Evolutionary conservation across 2,888 invertebrate genomes (phyloP).

Genomic region (Miltochrista miniata): DNA sequence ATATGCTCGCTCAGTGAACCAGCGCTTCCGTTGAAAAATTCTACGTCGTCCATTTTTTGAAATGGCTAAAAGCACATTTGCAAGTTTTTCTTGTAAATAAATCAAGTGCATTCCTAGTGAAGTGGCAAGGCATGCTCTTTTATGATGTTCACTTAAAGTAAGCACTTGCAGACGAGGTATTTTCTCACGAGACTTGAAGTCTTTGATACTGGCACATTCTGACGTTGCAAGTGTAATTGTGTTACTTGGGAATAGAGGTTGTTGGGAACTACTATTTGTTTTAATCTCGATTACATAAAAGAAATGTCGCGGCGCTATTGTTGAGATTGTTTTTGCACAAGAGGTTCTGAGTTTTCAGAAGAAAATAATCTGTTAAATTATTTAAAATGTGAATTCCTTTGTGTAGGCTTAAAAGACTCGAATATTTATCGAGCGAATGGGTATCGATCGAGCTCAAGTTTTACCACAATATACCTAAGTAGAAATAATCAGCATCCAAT

Average conservation of each 20-base stretch:
- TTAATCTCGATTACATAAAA: slow-evolving; percentile 10
- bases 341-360: not conserved
- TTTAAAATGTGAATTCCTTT: no score
- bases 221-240: slow-evolving; percentile 37
- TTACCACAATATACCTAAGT: no score
- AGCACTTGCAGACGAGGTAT: slow-evolving; percentile 31
- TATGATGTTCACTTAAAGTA: slow-evolving; percentile 33
- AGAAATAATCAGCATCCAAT: no score
- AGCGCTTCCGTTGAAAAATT: slow-evolving; percentile 36
- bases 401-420: no score
- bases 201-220: slow-evolving; percentile 41
- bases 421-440: no score
- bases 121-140: slow-evolving; percentile 40
- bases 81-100: slow-evolving; percentile 51
- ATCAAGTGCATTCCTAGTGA: slow-evolving; percentile 47
- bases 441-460: no score
- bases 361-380: no score
- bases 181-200: slow-evolving; percentile 39
- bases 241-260: slow-evolving; percentile 25
- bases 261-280: slow-evolving; percentile 14
- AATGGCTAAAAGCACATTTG: slow-evolving; percentile 28
- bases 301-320: not conserved
- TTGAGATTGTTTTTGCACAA: no score
- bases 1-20: slow-evolving; percentile 26
- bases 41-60: slow-evolving; percentile 34